These are phyloP conservation scores for Ochotona curzoniae DNA, from an alignment of 2,113 vertebrate species.

Conservation along the genomic window DNA sequence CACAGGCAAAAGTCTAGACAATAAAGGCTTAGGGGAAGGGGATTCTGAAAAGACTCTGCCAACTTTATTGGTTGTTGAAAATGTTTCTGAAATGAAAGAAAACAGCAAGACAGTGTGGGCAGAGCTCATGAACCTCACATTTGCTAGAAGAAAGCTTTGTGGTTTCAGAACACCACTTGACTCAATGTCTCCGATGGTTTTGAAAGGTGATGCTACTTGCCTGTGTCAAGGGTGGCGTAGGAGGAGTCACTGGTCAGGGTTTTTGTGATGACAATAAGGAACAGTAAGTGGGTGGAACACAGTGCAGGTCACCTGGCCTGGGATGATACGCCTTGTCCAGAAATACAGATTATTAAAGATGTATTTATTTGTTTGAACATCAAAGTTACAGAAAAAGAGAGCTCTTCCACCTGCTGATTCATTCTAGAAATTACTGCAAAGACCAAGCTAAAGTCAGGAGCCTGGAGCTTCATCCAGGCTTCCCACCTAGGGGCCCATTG, in stretches of 20 bases:
- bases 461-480: too few relatives aligned
- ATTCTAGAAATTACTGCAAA: too few relatives aligned
- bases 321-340: neutral
- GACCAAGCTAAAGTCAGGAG: too few relatives aligned
- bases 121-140: accelerated
- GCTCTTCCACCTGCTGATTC: too few relatives aligned
- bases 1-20: neutral
- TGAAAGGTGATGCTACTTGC: neutral
- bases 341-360: too few relatives aligned
- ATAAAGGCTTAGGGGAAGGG: neutral
- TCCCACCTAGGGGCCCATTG: too few relatives aligned
- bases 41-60: neutral
- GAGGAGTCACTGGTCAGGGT: neutral
- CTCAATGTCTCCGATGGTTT: slow-evolving; percentile 19
- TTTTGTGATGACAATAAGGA: neutral
- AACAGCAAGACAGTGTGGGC: neutral
- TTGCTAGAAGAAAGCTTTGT: neutral
- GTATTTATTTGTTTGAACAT: too few relatives aligned
- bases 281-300: neutral
- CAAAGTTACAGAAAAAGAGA: too few relatives aligned
- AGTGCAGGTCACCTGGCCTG: neutral
- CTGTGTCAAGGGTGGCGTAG: neutral
- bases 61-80: neutral
- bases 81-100: neutral
- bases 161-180: neutral